Conservation (phyloP, 2,888 invertebrate genomes). For the Epinotia nisella region DNA sequence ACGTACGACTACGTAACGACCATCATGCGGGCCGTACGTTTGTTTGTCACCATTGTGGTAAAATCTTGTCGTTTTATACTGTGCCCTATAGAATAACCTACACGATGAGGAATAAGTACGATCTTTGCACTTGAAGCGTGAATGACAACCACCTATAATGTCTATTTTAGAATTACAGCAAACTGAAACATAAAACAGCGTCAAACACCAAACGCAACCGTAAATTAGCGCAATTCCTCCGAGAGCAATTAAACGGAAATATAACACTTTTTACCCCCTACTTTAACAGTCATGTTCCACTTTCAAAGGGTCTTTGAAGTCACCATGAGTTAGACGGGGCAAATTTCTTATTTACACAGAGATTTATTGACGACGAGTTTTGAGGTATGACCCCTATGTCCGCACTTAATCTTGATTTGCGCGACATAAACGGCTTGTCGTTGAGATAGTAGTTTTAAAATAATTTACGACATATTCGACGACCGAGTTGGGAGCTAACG, state of each 20-base stretch:
- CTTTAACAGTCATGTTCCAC: constrained; percentile 61
- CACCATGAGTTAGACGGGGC: constrained; percentile 69
- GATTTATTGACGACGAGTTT: constrained; percentile 77
- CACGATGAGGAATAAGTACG: not conserved
- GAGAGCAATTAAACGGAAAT: constrained; percentile 30
- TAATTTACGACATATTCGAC: constrained; percentile 70
- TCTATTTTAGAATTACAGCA: not conserved
- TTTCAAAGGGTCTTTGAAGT: constrained; percentile 75
- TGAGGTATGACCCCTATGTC: constrained; percentile 75
- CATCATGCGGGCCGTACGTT: too few relatives aligned
- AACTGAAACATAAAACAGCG: constrained; percentile 10
- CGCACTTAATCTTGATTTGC: constrained; percentile 80
- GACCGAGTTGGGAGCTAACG: not conserved
- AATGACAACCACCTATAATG: not conserved
- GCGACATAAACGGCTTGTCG: constrained; percentile 70
- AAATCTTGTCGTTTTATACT: too few relatives aligned
- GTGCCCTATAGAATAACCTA: too few relatives aligned
- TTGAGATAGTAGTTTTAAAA: constrained; percentile 66
- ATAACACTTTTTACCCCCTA: constrained; percentile 44
- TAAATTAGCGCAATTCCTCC: constrained; percentile 64
- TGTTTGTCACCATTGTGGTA: too few relatives aligned
- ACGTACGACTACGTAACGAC: too few relatives aligned
- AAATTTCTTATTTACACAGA: constrained; percentile 76
- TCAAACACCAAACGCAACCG: constrained; percentile 6
- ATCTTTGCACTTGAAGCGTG: not conserved